Base-by-base conservation (phyloP, 2,797 vertebrate genomes). In the Sardinella longiceps region DNA sequence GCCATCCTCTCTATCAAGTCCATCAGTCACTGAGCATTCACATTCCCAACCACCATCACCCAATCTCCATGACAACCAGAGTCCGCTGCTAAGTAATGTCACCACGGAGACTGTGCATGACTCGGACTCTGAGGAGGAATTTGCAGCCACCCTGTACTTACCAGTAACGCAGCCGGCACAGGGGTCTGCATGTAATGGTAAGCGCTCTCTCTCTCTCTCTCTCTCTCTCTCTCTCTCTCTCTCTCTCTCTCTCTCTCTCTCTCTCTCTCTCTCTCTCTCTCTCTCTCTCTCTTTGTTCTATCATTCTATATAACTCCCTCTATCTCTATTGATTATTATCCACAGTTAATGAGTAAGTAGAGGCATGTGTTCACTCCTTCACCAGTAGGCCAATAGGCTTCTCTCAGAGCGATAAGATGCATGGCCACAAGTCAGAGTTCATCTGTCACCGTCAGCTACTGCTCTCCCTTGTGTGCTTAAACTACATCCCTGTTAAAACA, bases 1-100 rank as follows among this genome's bases (percentile, higher is more conserved):
- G 93, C 94, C 94, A 95, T 94, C 95, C 90, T 94, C 95, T 91
- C 95, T 92, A 93, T 95, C 95, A 95, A 95, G 93, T 92, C 92
- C 95, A 94, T 96, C 95, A 89, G 93, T 95, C 94, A 93, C 92
- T 85, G 89, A 91, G 83, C 90, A 91, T 88, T 89, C 92, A 92
- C 89, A 91, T 94, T 95, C 93, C 91, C 95, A 92, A 94, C 92
- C 93, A 93, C 91, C 94, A 93, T 94, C 94, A 93, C 94, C 95
- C 89, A 92, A 91, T 95, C 94, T 95, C 93, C 95, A 95, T 96
- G 96, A 95, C 93, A 97, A 95, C 94, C 95, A 95, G 94, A 94
- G 91, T 85, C 94, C 94, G 94, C 93, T 96, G 93, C 94, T 96
- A 94, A 95, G 94, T 95, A 93, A 93, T 94, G 94, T 93, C 93